A percentile compares a stretch with the other conserved stretches of the same genome.
Conservation (phyloP, 2,797 vertebrate genomes). For the Onychomys arenicola region DNA sequence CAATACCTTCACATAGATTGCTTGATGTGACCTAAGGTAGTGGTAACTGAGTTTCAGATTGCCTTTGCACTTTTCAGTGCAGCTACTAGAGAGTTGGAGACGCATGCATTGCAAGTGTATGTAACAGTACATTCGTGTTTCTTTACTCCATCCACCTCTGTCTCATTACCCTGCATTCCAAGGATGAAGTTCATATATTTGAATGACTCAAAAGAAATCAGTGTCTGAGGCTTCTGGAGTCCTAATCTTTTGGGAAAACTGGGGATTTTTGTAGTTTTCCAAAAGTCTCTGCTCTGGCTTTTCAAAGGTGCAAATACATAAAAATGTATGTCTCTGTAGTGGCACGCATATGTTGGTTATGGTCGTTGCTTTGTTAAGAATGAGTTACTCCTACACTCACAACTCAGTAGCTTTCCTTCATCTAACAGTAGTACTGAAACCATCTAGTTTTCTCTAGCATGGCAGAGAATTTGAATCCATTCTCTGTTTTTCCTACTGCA, state of each 20-base stretch:
- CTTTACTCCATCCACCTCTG: background rate
- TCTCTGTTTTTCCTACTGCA: background rate
- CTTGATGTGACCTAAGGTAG: background rate
- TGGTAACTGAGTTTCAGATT: background rate
- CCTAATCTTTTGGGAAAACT: background rate
- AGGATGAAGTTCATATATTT: background rate
- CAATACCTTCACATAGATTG: background rate
- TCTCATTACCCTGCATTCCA: background rate
- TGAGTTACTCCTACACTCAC: background rate
- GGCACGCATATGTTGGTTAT: background rate
- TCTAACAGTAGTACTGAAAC: background rate
- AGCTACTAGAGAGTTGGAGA: background rate
- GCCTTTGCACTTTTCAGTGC: background rate
- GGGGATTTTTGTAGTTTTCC: background rate
- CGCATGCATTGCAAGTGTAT: background rate
- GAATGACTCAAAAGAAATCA: background rate
- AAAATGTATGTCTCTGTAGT: background rate
- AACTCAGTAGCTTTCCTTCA: background rate
- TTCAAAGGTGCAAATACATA: background rate
- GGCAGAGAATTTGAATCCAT: background rate
- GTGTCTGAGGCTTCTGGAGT: background rate
- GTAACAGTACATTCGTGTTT: background rate
- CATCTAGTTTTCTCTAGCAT: background rate
- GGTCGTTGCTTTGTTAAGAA: background rate
- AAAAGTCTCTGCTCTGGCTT: background rate